These are phyloP conservation scores for Ispidina lecontei DNA, from an alignment of 2,797 vertebrate species.

Conservation along the genomic window DNA sequence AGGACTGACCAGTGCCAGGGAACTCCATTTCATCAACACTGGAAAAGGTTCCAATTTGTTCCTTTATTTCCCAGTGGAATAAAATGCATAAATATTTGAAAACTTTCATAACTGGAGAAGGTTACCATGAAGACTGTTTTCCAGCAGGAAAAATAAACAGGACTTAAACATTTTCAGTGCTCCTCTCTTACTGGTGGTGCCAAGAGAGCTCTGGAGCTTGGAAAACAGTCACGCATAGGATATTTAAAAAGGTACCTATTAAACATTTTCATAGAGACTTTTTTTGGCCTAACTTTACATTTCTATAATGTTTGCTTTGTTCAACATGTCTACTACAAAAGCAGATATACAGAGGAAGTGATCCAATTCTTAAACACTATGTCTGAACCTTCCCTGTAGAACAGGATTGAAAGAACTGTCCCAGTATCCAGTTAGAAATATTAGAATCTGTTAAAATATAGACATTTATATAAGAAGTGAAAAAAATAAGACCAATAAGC, in stretches of 20 bases:
- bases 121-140: not conserved
- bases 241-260: not conserved
- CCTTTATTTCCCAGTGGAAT: not conserved
- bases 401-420: not conserved
- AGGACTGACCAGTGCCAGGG: not conserved
- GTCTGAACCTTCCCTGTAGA: not conserved
- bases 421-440: not conserved
- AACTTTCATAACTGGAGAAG: not conserved
- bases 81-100: not conserved
- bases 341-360: not conserved
- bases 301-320: not conserved
- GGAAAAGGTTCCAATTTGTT: not conserved
- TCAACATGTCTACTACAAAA: not conserved
- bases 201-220: not conserved
- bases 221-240: not conserved
- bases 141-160: not conserved
- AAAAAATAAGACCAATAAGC: not conserved
- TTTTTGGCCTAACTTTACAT: not conserved
- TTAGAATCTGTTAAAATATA: not conserved
- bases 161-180: not conserved
- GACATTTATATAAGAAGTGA: not conserved
- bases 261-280: not conserved
- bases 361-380: not conserved
- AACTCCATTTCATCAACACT: not conserved
- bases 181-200: not conserved